Conservation (phyloP, 2,888 invertebrate species). For the Scrobipalpa atriplicella region DNA sequence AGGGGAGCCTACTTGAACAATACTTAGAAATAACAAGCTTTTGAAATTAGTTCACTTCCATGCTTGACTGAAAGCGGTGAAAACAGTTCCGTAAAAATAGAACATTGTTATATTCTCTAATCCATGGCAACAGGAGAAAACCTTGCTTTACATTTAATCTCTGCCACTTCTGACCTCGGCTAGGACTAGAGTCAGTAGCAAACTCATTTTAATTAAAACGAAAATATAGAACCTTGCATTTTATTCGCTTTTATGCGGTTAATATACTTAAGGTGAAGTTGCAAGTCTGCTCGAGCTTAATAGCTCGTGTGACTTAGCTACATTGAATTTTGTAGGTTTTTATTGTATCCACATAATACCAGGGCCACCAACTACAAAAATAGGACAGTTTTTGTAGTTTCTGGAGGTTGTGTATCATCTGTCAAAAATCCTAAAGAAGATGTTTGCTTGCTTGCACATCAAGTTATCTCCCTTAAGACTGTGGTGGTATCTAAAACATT, state of each 20-base stretch:
- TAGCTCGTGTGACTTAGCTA: constrained; percentile 29
- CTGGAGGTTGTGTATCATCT: too few species aligned
- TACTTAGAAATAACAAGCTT: background rate
- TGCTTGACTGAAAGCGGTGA: background rate
- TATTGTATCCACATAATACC: background rate
- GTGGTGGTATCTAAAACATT: too few species aligned
- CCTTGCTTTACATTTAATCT: too few species aligned
- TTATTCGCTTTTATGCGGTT: constrained; percentile 29
- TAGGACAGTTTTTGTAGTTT: background rate
- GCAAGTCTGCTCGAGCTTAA: constrained; percentile 9
- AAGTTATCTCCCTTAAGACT: too few species aligned
- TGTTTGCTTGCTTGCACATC: too few species aligned
- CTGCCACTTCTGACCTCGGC: too few species aligned
- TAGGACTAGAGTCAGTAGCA: too few species aligned
- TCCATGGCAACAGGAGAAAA: too few species aligned
- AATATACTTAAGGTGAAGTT: constrained; percentile 25
- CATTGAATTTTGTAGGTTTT: constrained; percentile 33
- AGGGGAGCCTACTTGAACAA: background rate
- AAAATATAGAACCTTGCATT: constrained; percentile 26
- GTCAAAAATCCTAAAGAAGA: too few species aligned
- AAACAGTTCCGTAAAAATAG: background rate
- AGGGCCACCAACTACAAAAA: constrained; percentile 16
- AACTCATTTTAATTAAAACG: too few species aligned
- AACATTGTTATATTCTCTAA: too few species aligned
- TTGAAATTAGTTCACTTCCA: background rate